Evolutionary conservation across 1,140 invertebrate species (phyloP).

Genomic region (Chironomus tepperi): DNA sequence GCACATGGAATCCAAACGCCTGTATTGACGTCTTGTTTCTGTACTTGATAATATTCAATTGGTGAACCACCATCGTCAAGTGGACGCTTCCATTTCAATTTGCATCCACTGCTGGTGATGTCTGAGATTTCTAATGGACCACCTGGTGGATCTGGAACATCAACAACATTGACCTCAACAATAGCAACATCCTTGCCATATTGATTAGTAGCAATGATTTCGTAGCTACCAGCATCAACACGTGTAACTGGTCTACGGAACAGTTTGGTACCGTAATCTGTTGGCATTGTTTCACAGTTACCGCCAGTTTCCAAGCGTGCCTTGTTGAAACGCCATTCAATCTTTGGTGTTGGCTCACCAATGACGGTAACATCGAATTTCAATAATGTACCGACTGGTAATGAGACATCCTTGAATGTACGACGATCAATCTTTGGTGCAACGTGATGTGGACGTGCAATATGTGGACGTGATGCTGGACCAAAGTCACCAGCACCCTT

Average conservation of each 20-base stretch:
- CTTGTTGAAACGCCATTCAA: constrained; percentile 75
- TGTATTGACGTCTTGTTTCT: constrained; percentile 87
- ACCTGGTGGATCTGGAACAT: constrained; percentile 78
- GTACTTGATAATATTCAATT: constrained; percentile 89
- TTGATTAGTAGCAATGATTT: constrained; percentile 73
- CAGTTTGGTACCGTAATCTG: constrained; percentile 82
- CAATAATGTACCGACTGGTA: constrained; percentile 86
- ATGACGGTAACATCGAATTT: constrained; percentile 86
- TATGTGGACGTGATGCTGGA: constrained; percentile 77
- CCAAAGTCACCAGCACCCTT: constrained; percentile 84
- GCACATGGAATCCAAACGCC: constrained; percentile 92
- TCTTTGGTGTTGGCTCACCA: constrained; percentile 83
- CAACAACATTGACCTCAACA: constrained; percentile 84
- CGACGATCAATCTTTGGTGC: constrained; percentile 92
- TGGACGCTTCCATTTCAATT: constrained; percentile 89
- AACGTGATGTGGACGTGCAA: constrained; percentile 84
- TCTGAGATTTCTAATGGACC: constrained; percentile 82
- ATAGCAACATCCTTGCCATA: constrained; percentile 83
- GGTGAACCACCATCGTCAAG: constrained; percentile 79
- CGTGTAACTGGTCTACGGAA: constrained; percentile 69
- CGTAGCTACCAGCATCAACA: constrained; percentile 80
- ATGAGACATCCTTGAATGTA: constrained; percentile 75
- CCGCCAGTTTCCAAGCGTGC: constrained; percentile 45
- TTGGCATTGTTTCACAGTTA: constrained; percentile 65
- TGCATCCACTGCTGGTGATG: constrained; percentile 87